Percentiles rank a stretch among this genome's conserved stretches.
Evolutionary conservation across 2,113 vertebrate genomes (phyloP).

Genomic region (Fulmarus glacialis): DNA sequence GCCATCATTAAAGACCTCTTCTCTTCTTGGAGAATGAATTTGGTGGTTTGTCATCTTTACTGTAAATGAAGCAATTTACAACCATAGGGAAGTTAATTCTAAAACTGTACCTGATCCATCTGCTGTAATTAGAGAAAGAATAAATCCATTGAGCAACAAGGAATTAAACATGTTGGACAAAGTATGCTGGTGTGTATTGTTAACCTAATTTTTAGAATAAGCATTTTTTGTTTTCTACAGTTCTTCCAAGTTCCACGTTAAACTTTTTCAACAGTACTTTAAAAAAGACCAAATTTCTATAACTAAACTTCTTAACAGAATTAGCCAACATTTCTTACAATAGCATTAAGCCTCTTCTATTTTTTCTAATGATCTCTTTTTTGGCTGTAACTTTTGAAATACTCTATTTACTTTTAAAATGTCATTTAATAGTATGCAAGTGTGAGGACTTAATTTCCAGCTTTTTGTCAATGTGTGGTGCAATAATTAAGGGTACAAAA

Average conservation of each 20-base stretch:
- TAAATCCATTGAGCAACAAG: conserved; percentile 11
- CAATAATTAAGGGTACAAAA: neutral
- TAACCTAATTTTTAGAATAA: neutral
- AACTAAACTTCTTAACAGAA: neutral
- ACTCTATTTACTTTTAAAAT: neutral
- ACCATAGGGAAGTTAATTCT: neutral
- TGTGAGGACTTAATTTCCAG: neutral
- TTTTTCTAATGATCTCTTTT: neutral
- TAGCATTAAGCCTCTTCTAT: neutral
- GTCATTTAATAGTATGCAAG: neutral
- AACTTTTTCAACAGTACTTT: neutral
- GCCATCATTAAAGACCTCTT: conserved; percentile 57
- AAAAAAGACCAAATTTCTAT: neutral
- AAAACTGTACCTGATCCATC: neutral
- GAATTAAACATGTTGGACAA: conserved; percentile 40
- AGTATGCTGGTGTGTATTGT: neutral
- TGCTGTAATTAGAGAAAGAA: conserved; percentile 31
- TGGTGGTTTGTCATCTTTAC: neutral
- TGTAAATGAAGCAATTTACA: conserved; percentile 37
- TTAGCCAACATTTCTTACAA: neutral
- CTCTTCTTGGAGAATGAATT: conserved; percentile 9
- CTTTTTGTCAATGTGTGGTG: neutral
- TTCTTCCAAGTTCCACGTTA: neutral
- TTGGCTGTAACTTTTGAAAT: neutral
- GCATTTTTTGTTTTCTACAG: neutral